Base-by-base conservation (phyloP, 2,888 invertebrate genomes). In the Eupithecia exiguata region DNA sequence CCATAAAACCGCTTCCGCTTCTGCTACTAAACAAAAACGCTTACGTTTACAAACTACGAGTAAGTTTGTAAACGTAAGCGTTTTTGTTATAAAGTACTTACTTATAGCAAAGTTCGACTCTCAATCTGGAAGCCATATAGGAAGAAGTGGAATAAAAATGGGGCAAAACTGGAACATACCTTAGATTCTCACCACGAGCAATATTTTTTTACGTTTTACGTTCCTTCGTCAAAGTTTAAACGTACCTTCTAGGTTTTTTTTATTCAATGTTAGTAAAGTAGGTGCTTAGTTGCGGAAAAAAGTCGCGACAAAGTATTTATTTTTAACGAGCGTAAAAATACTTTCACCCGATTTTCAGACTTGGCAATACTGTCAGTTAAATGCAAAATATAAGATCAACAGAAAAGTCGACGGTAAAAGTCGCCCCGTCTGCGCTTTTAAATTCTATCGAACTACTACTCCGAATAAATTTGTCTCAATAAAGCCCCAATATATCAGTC, bases 391-490 rank as follows among this genome's bases (percentile, higher is more conserved):
- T 58, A 58, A 58, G 21, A 58, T 25, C 58, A 25, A 58, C 58
- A 58, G 12, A 58, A 58, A 58, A 58, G 58, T 58, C 21, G 14
- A 25, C 21, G 25, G 58, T 25, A 25, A 38, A 74, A 74, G 46
- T 40, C 43, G 49, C 58, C 1, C 21, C 30, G 40, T 40, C 38
- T 70, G 68, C 73, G 69, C 2, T n/a, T 74, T 76, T 71, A 83
- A 82, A 83, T 83, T 78, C 78, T 85, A 86, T 85, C 86, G 78
- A 79, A 79, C 81, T 82, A 85, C 78, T 85, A 14, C 81, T 78
- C 70, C 82, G 84, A 86, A 87, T 87, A 88, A 88, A 89, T 88
- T 89, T 86, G 87, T 87, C 84, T 75, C 83, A 86, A 89, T 89
- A 90, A 80, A 88, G 87, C 85, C 81, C 79, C 86, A 81, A 90